Conservation (phyloP, 2,797 vertebrate genomes). For the Neoniphon sammara region DNA sequence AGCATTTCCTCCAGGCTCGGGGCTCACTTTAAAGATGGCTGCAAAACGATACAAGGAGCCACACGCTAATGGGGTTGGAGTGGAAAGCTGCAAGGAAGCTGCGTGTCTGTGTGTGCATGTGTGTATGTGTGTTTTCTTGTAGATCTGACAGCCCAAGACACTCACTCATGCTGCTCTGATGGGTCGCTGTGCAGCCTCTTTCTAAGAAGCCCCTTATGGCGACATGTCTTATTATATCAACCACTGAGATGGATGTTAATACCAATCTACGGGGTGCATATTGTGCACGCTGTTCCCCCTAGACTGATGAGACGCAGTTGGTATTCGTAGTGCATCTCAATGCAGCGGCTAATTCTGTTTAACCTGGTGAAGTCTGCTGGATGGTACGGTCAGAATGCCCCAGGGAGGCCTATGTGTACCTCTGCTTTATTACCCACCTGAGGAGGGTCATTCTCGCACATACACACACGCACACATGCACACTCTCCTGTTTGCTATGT, state of each 20-base stretch:
- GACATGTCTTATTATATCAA: slow-evolving; percentile 74
- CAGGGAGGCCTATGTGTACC: slow-evolving; percentile 67
- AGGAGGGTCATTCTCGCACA: slow-evolving; percentile 67
- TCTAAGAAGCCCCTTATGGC: slow-evolving; percentile 68
- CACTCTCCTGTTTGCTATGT: slow-evolving; percentile 71
- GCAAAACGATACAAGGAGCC: slow-evolving; percentile 69
- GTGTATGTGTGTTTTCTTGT: slow-evolving; percentile 37
- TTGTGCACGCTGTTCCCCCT: slow-evolving; percentile 60
- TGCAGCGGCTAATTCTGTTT: slow-evolving; percentile 77
- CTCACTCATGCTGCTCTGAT: slow-evolving; percentile 63
- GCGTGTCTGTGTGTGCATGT: slow-evolving; percentile 35
- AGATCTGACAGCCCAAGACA: slow-evolving; percentile 46
- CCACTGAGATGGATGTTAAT: slow-evolving; percentile 71
- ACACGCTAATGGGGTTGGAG: slow-evolving; percentile 70
- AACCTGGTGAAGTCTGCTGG: slow-evolving; percentile 71
- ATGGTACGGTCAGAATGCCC: slow-evolving; percentile 68
- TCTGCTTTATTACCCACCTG: slow-evolving; percentile 78
- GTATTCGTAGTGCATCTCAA: slow-evolving; percentile 67
- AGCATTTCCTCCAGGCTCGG: slow-evolving; percentile 74
- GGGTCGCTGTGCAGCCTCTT: slow-evolving; percentile 69
- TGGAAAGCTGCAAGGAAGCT: slow-evolving; percentile 49
- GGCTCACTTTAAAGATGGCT: slow-evolving; percentile 69
- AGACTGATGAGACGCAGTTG: slow-evolving; percentile 59
- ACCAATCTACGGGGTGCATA: slow-evolving; percentile 52
- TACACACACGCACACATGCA: slow-evolving; percentile 42